These are phyloP conservation scores for Chrysotoxum bicinctum DNA, from an alignment of 2,888 invertebrate species.

Conservation along the genomic window DNA sequence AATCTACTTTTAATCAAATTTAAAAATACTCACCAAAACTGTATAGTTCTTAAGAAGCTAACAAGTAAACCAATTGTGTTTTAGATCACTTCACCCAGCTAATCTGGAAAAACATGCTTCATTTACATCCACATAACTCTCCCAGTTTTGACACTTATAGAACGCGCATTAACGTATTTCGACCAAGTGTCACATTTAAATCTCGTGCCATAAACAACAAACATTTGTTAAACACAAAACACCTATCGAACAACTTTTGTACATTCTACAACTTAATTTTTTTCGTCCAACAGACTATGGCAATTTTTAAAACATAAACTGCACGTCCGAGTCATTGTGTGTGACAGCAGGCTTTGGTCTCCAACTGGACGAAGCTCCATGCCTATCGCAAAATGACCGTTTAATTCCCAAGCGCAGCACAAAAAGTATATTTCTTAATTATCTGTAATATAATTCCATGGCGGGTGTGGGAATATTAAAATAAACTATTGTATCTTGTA, in stretches of 20 bases:
- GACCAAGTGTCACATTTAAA: slow-evolving; percentile 3
- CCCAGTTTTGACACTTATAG: not conserved
- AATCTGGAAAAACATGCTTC: not conserved
- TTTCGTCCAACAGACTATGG: not conserved
- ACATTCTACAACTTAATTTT: slow-evolving; percentile 47
- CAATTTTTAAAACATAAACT: slow-evolving; percentile 3
- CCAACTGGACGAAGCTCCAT: not conserved
- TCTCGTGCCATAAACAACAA: slow-evolving; percentile 23
- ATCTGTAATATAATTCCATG: slow-evolving; percentile 44
- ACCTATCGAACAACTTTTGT: slow-evolving; percentile 18
- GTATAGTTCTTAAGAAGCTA: too few species aligned
- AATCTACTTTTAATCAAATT: too few species aligned
- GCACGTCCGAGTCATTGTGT: slow-evolving; percentile 1
- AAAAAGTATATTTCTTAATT: slow-evolving; percentile 47
- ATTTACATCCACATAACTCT: not conserved
- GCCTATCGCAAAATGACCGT: not conserved
- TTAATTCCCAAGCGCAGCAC: not conserved
- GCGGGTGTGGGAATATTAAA: slow-evolving; percentile 52
- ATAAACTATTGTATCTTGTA: slow-evolving; percentile 39
- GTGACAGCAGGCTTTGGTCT: not conserved
- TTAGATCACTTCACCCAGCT: too few species aligned
- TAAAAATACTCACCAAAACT: too few species aligned
- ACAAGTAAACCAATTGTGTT: too few species aligned
- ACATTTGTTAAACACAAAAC: slow-evolving; percentile 38
- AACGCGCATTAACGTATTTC: not conserved